Conservation (phyloP, 2,113 vertebrate species). For the Ailuropoda melanoleuca region DNA sequence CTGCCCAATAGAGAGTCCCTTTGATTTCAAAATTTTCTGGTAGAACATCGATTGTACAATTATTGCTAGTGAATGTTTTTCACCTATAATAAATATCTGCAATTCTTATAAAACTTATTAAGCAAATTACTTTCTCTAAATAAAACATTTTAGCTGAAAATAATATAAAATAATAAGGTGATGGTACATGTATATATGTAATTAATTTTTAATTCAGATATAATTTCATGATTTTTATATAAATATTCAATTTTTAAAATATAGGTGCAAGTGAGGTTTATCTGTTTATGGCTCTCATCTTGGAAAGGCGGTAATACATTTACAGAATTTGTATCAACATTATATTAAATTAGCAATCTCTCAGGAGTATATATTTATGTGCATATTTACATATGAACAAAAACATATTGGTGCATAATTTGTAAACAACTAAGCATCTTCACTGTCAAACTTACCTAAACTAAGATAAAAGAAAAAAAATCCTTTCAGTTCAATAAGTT, state of each 20-base stretch:
- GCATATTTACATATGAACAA: neutral
- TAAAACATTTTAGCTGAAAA: neutral
- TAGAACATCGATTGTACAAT: neutral
- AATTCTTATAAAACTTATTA: neutral
- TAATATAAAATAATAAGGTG: neutral
- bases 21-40: neutral
- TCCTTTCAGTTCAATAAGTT: slow-evolving; percentile 76
- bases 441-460: slow-evolving; percentile 53
- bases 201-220: neutral
- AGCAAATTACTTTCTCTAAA: neutral
- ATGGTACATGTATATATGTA: neutral
- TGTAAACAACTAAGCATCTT: neutral
- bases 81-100: neutral
- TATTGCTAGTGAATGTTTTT: neutral
- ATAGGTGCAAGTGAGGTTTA: neutral
- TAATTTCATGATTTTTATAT: neutral
- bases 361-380: slow-evolving; percentile 6
- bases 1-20: neutral
- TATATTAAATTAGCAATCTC: neutral
- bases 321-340: neutral
- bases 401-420: neutral
- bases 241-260: neutral
- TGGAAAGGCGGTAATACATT: neutral
- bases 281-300: neutral
- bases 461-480: slow-evolving; percentile 54